These are phyloP conservation scores for Hypena proboscidalis DNA, from an alignment of 2,888 invertebrate species.

Conservation along the genomic window DNA sequence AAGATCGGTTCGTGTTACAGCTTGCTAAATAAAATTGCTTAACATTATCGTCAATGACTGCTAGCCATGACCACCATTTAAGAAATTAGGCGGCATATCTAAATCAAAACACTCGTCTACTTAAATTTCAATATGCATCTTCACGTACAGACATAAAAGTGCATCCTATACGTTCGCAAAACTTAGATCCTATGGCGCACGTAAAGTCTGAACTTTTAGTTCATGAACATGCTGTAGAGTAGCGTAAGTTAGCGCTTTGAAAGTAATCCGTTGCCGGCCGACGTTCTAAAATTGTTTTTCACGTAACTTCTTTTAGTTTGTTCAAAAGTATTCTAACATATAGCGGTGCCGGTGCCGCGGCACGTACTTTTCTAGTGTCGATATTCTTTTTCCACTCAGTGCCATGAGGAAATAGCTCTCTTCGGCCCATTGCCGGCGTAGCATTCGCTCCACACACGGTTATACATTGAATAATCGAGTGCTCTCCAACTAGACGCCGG, in stretches of 20 bases:
- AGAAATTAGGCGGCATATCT: too few relatives aligned
- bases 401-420: constrained; percentile 66
- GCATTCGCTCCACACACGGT: constrained; percentile 47
- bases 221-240: constrained; percentile 25
- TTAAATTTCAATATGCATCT: too few relatives aligned
- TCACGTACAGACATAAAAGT: background rate
- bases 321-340: constrained; percentile 38
- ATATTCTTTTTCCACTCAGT: constrained; percentile 56
- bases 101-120: too few relatives aligned
- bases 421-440: constrained; percentile 58
- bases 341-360: constrained; percentile 19
- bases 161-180: constrained; percentile 10
- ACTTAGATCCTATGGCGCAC: constrained; percentile 18
- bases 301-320: constrained; percentile 45
- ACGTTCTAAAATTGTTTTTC: constrained; percentile 44
- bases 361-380: constrained; percentile 47
- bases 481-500: constrained; percentile 31
- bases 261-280: constrained; percentile 29
- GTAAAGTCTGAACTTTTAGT: constrained; percentile 26
- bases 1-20: too few relatives aligned
- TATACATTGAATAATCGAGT: constrained; percentile 66
- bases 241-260: constrained; percentile 24
- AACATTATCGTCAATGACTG: too few relatives aligned
- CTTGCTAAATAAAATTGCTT: too few relatives aligned
- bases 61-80: too few relatives aligned